Evolutionary conservation across 2,113 vertebrate species (phyloP).

Genomic region (Pseudopipra pipra): DNA sequence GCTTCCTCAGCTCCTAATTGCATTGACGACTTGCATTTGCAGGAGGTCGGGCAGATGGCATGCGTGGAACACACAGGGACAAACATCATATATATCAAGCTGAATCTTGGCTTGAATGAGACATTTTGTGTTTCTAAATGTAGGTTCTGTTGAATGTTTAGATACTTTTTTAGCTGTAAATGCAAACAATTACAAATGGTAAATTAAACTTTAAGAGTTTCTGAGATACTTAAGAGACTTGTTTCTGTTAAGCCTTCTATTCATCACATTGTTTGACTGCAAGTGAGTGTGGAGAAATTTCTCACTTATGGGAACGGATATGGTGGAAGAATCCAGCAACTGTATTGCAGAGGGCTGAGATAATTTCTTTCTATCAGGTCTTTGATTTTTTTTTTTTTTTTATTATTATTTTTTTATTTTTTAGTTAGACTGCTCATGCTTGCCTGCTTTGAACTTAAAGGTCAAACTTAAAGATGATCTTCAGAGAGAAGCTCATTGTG

Average conservation of each 20-base stretch:
- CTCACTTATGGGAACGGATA: background rate
- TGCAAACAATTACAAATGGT: background rate
- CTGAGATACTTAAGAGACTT: background rate
- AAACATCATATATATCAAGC: background rate
- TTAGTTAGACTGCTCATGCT: background rate
- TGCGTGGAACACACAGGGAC: background rate
- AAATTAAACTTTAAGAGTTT: background rate
- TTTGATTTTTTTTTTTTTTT: background rate
- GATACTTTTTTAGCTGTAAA: background rate
- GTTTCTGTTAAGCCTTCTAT: background rate
- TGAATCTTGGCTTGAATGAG: background rate
- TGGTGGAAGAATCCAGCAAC: background rate
- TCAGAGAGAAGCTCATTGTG: background rate
- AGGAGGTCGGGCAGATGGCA: background rate
- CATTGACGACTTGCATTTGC: background rate
- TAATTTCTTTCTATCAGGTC: background rate
- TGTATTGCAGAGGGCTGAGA: background rate
- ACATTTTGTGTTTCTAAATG: background rate
- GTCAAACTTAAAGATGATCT: background rate
- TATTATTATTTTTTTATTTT: background rate
- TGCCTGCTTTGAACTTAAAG: conserved; percentile 3
- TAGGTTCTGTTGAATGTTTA: background rate
- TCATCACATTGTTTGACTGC: background rate
- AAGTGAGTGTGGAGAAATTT: background rate
- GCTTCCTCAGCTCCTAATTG: background rate